Base-by-base conservation (phyloP, 2,113 vertebrate genomes). In the Clupea harengus region DNA sequence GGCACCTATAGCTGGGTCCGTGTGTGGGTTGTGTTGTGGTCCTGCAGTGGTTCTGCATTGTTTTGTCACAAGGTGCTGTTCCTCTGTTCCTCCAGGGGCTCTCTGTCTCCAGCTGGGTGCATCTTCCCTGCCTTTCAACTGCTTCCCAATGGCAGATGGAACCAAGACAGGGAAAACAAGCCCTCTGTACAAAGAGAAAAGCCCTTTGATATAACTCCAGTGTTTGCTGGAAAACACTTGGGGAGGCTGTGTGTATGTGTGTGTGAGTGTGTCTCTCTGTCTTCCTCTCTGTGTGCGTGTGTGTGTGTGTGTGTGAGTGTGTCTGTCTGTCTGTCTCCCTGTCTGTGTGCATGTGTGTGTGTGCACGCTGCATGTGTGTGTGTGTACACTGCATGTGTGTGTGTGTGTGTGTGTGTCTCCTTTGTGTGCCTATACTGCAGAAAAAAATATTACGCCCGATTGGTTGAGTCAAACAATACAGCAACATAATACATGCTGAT, bases 111-210 rank as follows among this genome's bases (percentile, higher is more conserved):
- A 92, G 92, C 90, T 89, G 89, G 92, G 92, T 89, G 89, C 91
- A 89, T 91, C 90, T 82, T 88, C 85, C 85, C 88, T 86, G 92
- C 90, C 92, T 95, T 94, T 95, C 92, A 94, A 93, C 93, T 88
- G 91, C 87, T 90, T 94, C 92, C 93, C 92, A 93, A 90, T 91
- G 91, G 93, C 94, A 94, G 94, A 94, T 94, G 94, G 94, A 94
- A 93, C 88, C 90, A 91, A 92, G 90, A 91, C 88, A 89, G 85
- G 83, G 87, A 84, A 87, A 91, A 39, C 82, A 86, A 88, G 84
- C 78, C 64, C 78, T 81, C 82, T 85, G 81, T 80, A 87, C 85
- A 89, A 84, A 85, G 83, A 80, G 54, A 81, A 57, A 46, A 89
- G 87, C 25, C 82, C 86, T 90, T 89, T 90, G 89, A 88, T 90